Evolutionary conservation across 1,140 invertebrate species (phyloP), one percentile per base, ranked within the genome.

Genomic region (Myzus persicae): DNA sequence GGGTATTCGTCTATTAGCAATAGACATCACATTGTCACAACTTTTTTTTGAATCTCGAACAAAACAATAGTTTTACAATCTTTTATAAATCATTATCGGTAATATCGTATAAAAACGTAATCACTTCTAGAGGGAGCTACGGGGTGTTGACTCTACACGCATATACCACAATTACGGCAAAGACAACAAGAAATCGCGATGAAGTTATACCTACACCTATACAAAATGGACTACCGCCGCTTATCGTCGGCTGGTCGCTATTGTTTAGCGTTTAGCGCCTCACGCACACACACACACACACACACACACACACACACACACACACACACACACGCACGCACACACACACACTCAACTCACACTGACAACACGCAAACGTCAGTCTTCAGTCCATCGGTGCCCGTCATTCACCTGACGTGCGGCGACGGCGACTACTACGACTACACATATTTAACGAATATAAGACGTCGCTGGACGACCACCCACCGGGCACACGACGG

Each of bases 401-500:
- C 59, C 90, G 40, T 76, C 91, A 81, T 76, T 18, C 59, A 91
- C 40, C 90, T 91, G 90, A 91, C 90, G 36, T 48, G 44, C 82
- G 7, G 40, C 40, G 38, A 40, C 42, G 84, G 31, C 84, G 84
- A 44, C 31, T 42, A 14, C 31, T 31, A 24, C 48, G 40, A 54
- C n/a, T 11, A 26, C 6, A 18, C 6, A n/a, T n/a, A n/a, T n/a
- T n/a, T 18, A 6, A 76, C 4, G 4, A 14, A 2, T 67, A n/a
- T 67, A 67, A 6, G 59, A 76, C 59, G 59, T 76, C 90, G 51
- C 31, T 1, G 51, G 20, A 20, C 76, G 91, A 92, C 91, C 91
- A 92, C 91, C 91, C 91, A 92, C 91, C 9, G 76, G 90, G 91
- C 91, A 92, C 91, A 92, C 91, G 91, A 92, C 42, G 91, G 67